Percentiles rank a stretch among this genome's conserved stretches.
Conservation (phyloP, 2,797 vertebrate genomes). For the Sebastes miniatus region DNA sequence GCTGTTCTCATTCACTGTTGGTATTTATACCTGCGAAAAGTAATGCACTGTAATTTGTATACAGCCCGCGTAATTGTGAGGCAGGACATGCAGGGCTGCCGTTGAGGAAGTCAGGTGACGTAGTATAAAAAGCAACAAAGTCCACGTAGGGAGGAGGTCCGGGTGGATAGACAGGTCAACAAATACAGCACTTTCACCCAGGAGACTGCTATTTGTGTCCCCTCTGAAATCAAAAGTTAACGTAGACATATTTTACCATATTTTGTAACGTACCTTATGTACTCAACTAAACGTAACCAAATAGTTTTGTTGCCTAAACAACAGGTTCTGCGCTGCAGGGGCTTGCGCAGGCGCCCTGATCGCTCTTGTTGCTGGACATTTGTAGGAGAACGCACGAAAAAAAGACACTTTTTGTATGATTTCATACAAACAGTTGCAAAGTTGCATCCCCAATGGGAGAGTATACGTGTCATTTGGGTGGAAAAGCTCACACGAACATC, state of each 20-base stretch:
- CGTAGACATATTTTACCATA: no score
- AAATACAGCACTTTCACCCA: background rate
- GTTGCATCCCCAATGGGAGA: background rate
- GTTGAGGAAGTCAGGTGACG: background rate
- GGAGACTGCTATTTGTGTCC: background rate
- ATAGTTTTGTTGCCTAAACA: no score
- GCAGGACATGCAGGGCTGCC: background rate
- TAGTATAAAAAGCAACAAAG: no score
- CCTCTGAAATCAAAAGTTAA: no score
- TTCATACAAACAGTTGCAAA: background rate
- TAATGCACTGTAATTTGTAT: background rate
- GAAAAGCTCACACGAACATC: background rate
- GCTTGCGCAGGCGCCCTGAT: no score
- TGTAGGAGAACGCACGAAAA: no score
- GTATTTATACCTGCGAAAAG: background rate
- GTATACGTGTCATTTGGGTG: background rate
- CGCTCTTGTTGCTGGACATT: no score
- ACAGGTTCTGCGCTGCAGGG: no score
- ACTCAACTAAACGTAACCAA: background rate
- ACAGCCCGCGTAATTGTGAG: background rate
- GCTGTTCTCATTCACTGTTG: background rate
- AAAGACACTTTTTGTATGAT: background rate
- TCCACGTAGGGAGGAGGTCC: no score
- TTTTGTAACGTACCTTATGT: background rate
- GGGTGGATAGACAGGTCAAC: no score